Base-by-base conservation (phyloP, 1,140 invertebrate species). In the Rhizoglyphus robini region DNA sequence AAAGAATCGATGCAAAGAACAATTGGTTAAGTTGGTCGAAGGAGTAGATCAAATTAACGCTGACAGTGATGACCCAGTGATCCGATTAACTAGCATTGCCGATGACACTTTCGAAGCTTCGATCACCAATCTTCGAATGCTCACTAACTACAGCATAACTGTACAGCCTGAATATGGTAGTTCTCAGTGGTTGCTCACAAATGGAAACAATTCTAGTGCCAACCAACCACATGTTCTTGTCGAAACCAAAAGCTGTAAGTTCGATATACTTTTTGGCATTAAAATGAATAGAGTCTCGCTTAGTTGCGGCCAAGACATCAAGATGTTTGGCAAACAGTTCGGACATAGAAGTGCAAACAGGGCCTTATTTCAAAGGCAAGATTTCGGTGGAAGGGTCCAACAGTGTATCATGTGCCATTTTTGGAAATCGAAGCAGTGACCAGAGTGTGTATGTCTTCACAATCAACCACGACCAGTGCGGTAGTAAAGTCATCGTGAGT, bases 321-420 rank as follows among this genome's bases (percentile, higher is more conserved):
- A 81, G 84, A 71, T 88, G 86, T 70, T 74, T 87, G 54, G 83
- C 84, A 0, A 83, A 86, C 68, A 83, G 82, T 1, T 86, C 84
- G 18, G 86, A 87, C 72, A 85, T 88, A 11, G 83, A 85, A 70
- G 85, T 88, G n/a, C 82, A 84, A 1, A 88, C 85, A 0, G 86
- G 86, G 1, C 86, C 86, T 0, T 82, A 82, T 69, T 88, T 88
- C 71, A 83, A 81, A 1, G 86, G 86, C 0, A 79, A 83, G 46
- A 86, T 88, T 63, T 81, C 83, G 0, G 84, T 86, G 0, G 85
- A 86, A 72, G 73, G 73, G 13, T 71, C 71, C 2, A 47, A 49
- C 3, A 27, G n/a, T 23, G 8, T 32, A 20, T 41, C 69, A 13
- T 78, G 77, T 62, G 68, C 72, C 20, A 68, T 78, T 8, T 73